phyloP scores from a whole-genome alignment of 2,113 vertebrate genomes.

The Setophaga kirtlandii region DNA sequence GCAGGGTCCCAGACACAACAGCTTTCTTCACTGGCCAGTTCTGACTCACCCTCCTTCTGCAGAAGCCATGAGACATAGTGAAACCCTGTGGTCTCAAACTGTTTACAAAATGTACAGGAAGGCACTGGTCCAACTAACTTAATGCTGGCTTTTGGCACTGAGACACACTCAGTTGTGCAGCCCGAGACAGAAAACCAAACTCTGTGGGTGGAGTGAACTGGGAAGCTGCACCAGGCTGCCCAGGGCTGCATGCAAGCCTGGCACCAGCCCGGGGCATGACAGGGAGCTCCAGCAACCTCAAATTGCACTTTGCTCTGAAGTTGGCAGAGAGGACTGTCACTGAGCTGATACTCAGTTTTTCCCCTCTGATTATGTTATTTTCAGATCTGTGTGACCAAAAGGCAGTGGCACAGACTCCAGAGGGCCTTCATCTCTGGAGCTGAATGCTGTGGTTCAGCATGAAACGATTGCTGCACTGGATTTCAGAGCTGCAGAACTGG shows the following conservation, averaged over 20 bases:
- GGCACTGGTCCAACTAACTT: background rate
- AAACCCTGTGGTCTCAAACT: background rate
- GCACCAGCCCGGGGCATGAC: background rate
- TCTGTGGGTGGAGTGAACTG: background rate
- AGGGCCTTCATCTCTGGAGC: background rate
- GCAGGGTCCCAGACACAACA: background rate
- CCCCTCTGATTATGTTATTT: background rate
- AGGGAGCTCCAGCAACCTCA: background rate
- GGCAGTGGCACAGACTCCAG: background rate
- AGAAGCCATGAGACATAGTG: constrained; percentile 47
- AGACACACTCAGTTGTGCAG: background rate
- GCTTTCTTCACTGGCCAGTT: constrained; percentile 13
- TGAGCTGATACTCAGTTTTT: background rate
- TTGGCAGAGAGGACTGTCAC: background rate
- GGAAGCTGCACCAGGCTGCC: background rate
- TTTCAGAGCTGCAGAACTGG: background rate
- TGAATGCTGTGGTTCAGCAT: background rate
- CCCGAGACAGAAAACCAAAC: background rate
- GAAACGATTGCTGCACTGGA: background rate
- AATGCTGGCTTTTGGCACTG: background rate
- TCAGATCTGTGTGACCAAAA: background rate
- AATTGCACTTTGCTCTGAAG: background rate
- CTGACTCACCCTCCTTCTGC: constrained; percentile 36
- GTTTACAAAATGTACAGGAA: constrained; percentile 34
- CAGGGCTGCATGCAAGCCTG: background rate